Evolutionary conservation across 2,797 vertebrate species (phyloP).

Genomic region (Apogon hyalosoma): DNA sequence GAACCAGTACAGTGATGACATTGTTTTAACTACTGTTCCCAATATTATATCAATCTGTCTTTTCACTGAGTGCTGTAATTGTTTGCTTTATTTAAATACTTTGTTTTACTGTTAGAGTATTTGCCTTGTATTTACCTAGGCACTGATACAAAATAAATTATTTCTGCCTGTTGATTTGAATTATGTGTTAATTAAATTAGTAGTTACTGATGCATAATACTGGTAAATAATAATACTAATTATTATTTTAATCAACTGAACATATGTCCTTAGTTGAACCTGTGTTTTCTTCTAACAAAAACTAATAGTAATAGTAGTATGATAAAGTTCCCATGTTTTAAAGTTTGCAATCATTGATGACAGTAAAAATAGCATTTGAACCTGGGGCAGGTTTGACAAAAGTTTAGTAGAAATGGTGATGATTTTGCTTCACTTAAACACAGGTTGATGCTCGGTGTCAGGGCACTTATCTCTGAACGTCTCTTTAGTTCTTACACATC

Average conservation of each 20-base stretch:
- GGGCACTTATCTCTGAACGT: neutral
- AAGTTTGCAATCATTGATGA: too few relatives aligned
- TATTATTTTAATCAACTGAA: too few relatives aligned
- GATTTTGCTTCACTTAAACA: too few relatives aligned
- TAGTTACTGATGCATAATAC: neutral
- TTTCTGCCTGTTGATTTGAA: neutral
- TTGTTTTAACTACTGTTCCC: neutral
- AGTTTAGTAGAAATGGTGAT: too few relatives aligned
- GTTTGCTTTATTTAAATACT: neutral
- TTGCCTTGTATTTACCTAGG: neutral
- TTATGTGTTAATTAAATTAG: conserved; percentile 7
- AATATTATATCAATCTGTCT: neutral
- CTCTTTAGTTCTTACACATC: conserved; percentile 4
- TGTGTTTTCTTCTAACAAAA: too few relatives aligned
- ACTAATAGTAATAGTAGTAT: too few relatives aligned
- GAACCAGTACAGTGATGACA: neutral
- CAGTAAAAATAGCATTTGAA: too few relatives aligned
- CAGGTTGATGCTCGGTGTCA: conserved; percentile 3
- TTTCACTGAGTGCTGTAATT: neutral
- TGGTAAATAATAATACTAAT: too few relatives aligned
- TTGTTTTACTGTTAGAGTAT: neutral
- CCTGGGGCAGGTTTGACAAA: too few relatives aligned
- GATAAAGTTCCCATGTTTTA: too few relatives aligned
- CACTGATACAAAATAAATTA: neutral
- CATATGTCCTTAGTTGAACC: too few relatives aligned